Percentiles rank a stretch among this genome's conserved stretches.
Conservation (phyloP, 2,888 invertebrate genomes). For the Andrena bicolor region DNA sequence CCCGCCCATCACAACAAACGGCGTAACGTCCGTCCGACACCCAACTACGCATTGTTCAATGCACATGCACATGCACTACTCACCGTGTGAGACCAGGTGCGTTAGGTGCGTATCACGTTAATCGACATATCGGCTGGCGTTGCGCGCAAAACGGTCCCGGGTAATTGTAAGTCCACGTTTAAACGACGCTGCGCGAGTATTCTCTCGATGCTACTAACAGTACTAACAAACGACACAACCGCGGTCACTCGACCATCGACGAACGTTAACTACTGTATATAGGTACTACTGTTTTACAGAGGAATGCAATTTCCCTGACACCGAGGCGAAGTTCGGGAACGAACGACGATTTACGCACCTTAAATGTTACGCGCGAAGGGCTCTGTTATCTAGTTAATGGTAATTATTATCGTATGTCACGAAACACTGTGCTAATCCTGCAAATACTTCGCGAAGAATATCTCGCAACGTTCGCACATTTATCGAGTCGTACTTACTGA, state of each 20-base stretch:
- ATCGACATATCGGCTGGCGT: slow-evolving; percentile 48
- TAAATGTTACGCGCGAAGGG: slow-evolving; percentile 14
- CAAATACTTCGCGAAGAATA: slow-evolving; percentile 26
- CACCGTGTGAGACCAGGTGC: slow-evolving; percentile 44
- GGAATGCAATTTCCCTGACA: slow-evolving; percentile 11
- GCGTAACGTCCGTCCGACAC: neutral
- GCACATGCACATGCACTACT: slow-evolving; percentile 53
- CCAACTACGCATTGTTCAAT: slow-evolving; percentile 53
- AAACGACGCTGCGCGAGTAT: neutral
- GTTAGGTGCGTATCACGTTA: slow-evolving; percentile 55
- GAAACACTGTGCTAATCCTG: slow-evolving; percentile 12
- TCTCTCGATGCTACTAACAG: neutral
- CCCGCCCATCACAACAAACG: slow-evolving; percentile 2
- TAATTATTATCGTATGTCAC: slow-evolving; percentile 34
- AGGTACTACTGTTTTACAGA: slow-evolving; percentile 9
- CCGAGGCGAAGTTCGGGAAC: slow-evolving; percentile 30
- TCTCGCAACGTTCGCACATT: slow-evolving; percentile 24
- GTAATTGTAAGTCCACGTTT: slow-evolving; percentile 5
- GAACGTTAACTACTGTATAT: neutral
- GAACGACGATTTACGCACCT: slow-evolving; percentile 44
- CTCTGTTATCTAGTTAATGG: slow-evolving; percentile 3
- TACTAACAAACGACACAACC: slow-evolving; percentile 12
- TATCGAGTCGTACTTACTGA: slow-evolving; percentile 39
- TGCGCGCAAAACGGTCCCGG: neutral
- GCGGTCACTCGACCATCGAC: neutral